Evolutionary conservation across 1,140 invertebrate genomes (phyloP).

Genomic region (Nymphalis io): DNA sequence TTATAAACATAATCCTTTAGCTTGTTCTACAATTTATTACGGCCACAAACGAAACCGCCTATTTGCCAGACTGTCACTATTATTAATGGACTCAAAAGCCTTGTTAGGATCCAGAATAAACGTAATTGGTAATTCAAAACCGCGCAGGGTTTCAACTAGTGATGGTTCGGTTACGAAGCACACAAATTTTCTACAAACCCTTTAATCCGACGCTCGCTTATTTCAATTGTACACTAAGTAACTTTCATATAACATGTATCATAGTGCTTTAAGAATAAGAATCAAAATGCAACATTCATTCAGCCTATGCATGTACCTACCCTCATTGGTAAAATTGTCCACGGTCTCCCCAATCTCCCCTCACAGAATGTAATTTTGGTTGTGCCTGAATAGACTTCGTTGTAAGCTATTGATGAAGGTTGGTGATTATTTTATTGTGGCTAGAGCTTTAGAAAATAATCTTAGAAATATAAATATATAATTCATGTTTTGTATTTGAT

Average conservation of each 20-base stretch:
- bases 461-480: not conserved
- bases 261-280: conserved; percentile 20
- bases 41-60: conserved; percentile 34
- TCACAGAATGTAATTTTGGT: conserved; percentile 69
- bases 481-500: not conserved
- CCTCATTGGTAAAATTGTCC: conserved; percentile 66
- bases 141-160: conserved; percentile 52
- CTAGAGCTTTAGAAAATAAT: conserved; percentile 20
- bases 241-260: conserved; percentile 7
- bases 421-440: conserved; percentile 21
- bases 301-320: conserved; percentile 36
- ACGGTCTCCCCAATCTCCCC: conserved; percentile 47
- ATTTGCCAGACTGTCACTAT: conserved; percentile 38
- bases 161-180: conserved; percentile 59
- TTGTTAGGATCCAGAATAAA: conserved; percentile 64
- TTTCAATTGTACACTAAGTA: conserved; percentile 63
- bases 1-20: conserved; percentile 11
- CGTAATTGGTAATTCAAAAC: conserved; percentile 79
- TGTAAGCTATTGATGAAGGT: conserved; percentile 36
- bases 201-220: conserved; percentile 77
- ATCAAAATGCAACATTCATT: conserved; percentile 17
- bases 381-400: conserved; percentile 49
- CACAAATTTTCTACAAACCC: conserved; percentile 77
- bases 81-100: conserved; percentile 41
- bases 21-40: conserved; percentile 32